A percentile compares a stretch with the other conserved stretches of the same genome.
Conservation (phyloP, 2,113 vertebrate species). For the Gymnogyps californianus region DNA sequence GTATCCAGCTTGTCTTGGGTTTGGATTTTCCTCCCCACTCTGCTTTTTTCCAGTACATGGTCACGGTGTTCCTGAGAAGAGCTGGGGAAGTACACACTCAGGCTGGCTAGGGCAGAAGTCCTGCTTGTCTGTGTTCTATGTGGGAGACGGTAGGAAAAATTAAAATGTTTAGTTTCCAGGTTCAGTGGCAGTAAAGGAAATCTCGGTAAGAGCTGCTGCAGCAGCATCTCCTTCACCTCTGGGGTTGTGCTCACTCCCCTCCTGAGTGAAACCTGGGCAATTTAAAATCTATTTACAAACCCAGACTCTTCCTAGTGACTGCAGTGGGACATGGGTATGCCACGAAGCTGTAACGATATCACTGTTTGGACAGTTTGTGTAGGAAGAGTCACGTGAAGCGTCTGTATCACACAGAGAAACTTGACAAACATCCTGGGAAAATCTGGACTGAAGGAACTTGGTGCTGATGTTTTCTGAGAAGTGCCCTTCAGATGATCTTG, state of each 20-base stretch:
- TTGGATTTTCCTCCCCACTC: not conserved
- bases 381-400: not conserved
- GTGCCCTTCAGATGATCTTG: not conserved
- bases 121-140: not conserved
- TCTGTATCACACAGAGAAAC: not conserved
- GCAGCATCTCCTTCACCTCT: not conserved
- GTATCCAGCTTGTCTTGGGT: not conserved
- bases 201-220: not conserved
- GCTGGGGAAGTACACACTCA: not conserved
- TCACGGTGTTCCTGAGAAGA: not conserved
- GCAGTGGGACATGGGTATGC: rapidly evolving
- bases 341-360: not conserved
- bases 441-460: not conserved
- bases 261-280: not conserved
- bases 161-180: not conserved
- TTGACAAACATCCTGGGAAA: not conserved
- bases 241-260: not conserved
- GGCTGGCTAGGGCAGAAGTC: not conserved
- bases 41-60: not conserved
- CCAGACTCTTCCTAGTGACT: not conserved
- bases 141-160: not conserved
- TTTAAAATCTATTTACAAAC: not conserved
- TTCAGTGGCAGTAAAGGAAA: not conserved
- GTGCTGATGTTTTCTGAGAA: not conserved
- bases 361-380: not conserved